These are phyloP conservation scores for Rallus crepitans DNA, from an alignment of 2,797 vertebrate genomes.

Conservation along the genomic window DNA sequence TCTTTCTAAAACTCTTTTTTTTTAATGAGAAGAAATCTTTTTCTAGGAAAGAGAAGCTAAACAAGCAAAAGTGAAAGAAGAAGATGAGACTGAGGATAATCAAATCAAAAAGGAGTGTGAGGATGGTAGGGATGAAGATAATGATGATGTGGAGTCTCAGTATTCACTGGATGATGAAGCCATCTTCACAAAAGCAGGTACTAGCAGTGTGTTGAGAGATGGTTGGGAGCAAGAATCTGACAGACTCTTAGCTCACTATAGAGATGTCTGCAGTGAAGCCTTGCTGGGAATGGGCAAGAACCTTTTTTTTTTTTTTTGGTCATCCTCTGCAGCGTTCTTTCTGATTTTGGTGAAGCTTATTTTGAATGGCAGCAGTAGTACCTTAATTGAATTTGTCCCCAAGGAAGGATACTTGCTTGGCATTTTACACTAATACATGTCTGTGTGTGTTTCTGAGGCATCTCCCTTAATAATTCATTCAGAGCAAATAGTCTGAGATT, in stretches of 20 bases:
- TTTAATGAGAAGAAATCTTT: neutral
- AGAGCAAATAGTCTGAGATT: neutral
- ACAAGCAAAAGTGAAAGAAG: slow-evolving; percentile 32
- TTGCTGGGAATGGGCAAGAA: neutral
- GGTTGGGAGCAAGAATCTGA: neutral
- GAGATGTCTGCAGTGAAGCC: neutral
- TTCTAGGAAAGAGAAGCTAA: slow-evolving; percentile 83
- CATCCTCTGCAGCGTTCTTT: neutral
- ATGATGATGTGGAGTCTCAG: slow-evolving; percentile 80
- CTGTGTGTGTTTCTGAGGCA: neutral
- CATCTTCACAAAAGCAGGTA: slow-evolving; percentile 91
- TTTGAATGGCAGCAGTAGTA: neutral
- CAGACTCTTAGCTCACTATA: neutral
- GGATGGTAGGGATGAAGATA: slow-evolving; percentile 26
- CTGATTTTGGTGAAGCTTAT: neutral
- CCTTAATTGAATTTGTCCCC: neutral
- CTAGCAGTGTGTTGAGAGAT: neutral
- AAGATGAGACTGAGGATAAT: slow-evolving; percentile 14
- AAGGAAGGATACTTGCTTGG: neutral
- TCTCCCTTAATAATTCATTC: neutral
- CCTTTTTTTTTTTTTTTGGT: neutral
- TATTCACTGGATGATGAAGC: slow-evolving; percentile 88
- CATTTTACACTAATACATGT: neutral
- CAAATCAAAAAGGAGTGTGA: slow-evolving; percentile 16
- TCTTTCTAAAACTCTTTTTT: neutral